Evolutionary conservation across 2,888 invertebrate genomes (phyloP).

Genomic region (Caenorhabditis afra): DNA sequence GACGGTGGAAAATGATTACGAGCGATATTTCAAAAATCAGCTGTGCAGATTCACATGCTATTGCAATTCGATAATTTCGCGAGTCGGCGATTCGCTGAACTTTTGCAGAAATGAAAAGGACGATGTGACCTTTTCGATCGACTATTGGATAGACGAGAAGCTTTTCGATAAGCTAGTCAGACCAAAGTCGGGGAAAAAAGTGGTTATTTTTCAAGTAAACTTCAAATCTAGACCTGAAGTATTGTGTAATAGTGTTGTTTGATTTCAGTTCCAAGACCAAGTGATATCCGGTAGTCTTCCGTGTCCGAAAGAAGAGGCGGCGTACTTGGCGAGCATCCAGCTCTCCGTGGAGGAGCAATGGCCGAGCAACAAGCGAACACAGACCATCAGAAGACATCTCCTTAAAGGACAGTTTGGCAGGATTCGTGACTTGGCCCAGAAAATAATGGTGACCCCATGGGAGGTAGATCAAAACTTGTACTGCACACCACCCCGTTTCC

Average conservation of each 20-base stretch:
- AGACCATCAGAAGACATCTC: slow-evolving; percentile 79
- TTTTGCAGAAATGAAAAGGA: slow-evolving; percentile 22
- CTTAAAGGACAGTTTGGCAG: slow-evolving; percentile 80
- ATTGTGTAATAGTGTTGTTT: neutral
- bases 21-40: slow-evolving; percentile 41
- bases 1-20: slow-evolving; percentile 35
- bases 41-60: slow-evolving; percentile 41
- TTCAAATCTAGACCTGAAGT: neutral
- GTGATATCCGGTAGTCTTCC: slow-evolving; percentile 84
- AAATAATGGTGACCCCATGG: slow-evolving; percentile 81
- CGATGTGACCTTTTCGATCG: slow-evolving; percentile 28
- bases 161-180: slow-evolving; percentile 30
- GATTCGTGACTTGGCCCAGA: slow-evolving; percentile 79
- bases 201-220: slow-evolving; percentile 35
- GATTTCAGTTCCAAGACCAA: slow-evolving; percentile 84
- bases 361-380: slow-evolving; percentile 80
- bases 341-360: slow-evolving; percentile 84
- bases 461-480: slow-evolving; percentile 77
- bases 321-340: slow-evolving; percentile 85
- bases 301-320: slow-evolving; percentile 84
- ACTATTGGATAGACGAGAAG: slow-evolving; percentile 33
- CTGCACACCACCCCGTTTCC: slow-evolving; percentile 76
- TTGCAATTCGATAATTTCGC: slow-evolving; percentile 48
- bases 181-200: slow-evolving; percentile 26
- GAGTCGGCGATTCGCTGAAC: slow-evolving; percentile 46